Evolutionary conservation across 1,140 invertebrate genomes (phyloP).

Genomic region (Cotesia typhae): DNA sequence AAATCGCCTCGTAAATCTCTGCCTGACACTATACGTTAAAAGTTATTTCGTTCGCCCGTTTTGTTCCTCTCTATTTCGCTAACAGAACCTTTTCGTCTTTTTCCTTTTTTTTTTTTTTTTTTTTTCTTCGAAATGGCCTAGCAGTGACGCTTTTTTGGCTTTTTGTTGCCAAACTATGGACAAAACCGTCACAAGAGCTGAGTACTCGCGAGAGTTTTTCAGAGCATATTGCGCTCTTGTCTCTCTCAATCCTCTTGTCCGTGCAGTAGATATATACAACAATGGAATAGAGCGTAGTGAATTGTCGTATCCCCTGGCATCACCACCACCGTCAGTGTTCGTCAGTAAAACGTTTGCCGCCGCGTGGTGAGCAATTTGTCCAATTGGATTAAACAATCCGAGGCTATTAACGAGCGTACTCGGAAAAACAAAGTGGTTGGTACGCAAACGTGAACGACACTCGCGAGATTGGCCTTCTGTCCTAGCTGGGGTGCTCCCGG

Average conservation of each 20-base stretch:
- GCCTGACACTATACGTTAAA: conserved; percentile 5
- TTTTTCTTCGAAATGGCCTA: background rate
- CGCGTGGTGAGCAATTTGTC: conserved; percentile 49
- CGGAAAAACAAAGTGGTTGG: conserved; percentile 28
- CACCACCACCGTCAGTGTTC: too few species aligned
- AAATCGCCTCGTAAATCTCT: conserved; percentile 65
- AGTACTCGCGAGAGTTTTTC: conserved; percentile 28
- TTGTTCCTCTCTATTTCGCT: conserved; percentile 1
- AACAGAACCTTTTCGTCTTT: too few species aligned
- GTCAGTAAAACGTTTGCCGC: background rate
- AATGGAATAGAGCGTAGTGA: background rate
- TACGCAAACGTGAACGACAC: conserved; percentile 25
- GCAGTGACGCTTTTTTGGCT: background rate
- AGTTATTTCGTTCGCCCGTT: background rate
- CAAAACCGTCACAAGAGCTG: background rate
- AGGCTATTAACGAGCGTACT: conserved; percentile 26
- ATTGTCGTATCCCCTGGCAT: too few species aligned
- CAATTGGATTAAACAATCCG: conserved; percentile 61
- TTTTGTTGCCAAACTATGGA: conserved; percentile 2
- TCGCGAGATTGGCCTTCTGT: conserved; percentile 27
- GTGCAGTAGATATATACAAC: background rate
- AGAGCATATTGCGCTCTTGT: conserved; percentile 29
- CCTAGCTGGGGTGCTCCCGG: too few species aligned
- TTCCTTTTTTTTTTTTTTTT: background rate
- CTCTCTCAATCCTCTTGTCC: conserved; percentile 1